Conservation (phyloP, 35 echinoderm and acorn worm genomes). For the Hemicentrotus pulcherrimus region DNA sequence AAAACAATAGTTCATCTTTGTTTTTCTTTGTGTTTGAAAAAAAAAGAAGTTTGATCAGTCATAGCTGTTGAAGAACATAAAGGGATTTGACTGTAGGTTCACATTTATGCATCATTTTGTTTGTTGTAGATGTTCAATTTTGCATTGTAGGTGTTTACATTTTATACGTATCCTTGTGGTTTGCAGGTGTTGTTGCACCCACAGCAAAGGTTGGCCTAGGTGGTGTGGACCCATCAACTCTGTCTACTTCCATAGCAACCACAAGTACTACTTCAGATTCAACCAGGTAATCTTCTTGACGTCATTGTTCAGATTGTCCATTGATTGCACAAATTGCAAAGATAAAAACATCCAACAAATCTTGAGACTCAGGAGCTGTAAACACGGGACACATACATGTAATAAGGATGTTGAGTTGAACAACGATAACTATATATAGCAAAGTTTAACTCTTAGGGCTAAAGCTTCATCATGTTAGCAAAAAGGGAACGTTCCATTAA, state of each 20-base stretch:
- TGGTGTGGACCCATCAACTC: constrained; percentile 61
- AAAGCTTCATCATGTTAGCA: neutral
- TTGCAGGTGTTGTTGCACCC: constrained; percentile 28
- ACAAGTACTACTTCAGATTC: constrained; percentile 42
- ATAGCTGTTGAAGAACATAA: too few species aligned
- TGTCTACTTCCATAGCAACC: constrained; percentile 49
- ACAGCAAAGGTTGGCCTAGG: constrained; percentile 61
- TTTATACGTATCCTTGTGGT: neutral
- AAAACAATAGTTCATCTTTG: too few species aligned
- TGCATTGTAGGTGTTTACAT: neutral
- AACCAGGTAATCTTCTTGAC: constrained; percentile 40
- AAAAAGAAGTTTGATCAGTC: too few species aligned
- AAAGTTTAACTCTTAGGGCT: neutral
- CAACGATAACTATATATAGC: neutral
- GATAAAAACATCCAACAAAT: neutral
- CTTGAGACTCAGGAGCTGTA: neutral
- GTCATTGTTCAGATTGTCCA: neutral
- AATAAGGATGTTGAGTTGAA: neutral
- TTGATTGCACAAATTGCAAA: neutral
- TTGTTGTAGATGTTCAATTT: too few species aligned
- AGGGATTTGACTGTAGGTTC: too few species aligned
- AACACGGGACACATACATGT: neutral
- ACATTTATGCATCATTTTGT: too few species aligned
- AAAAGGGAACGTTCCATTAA: neutral
- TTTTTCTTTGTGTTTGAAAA: too few species aligned